Evolutionary conservation across 2,888 invertebrate genomes (phyloP).

Genomic region (Eubasilissa splendida): DNA sequence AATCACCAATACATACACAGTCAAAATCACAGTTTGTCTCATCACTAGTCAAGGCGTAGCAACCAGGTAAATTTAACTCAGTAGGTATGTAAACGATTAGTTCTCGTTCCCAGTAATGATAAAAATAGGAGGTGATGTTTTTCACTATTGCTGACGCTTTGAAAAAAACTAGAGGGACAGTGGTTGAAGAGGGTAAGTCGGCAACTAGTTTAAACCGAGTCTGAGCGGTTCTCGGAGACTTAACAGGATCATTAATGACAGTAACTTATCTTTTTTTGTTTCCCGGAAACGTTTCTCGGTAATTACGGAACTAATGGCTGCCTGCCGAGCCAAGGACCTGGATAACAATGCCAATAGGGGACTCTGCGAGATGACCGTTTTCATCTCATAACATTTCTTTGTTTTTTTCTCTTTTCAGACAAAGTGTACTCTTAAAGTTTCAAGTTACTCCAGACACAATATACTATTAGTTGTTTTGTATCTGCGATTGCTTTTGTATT

Average conservation of each 20-base stretch:
- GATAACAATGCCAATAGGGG: constrained; percentile 25
- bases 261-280: constrained; percentile 20
- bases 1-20: no score
- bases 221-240: neutral
- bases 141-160: no score
- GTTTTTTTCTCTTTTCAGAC: neutral
- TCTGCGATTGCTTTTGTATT: no score
- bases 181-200: no score
- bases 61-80: no score
- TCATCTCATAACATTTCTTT: neutral
- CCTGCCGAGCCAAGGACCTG: neutral
- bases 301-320: constrained; percentile 4
- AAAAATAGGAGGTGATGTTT: no score
- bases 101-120: no score
- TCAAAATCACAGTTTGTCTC: no score
- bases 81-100: no score
- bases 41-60: no score
- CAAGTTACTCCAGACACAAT: neutral
- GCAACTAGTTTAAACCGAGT: neutral
- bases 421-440: constrained; percentile 1
- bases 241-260: constrained; percentile 27
- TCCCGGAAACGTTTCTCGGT: constrained; percentile 21
- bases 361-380: neutral
- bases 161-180: no score
- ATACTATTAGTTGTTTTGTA: no score